Conservation (phyloP, 2,888 invertebrate genomes). For the Salticus scenicus region DNA sequence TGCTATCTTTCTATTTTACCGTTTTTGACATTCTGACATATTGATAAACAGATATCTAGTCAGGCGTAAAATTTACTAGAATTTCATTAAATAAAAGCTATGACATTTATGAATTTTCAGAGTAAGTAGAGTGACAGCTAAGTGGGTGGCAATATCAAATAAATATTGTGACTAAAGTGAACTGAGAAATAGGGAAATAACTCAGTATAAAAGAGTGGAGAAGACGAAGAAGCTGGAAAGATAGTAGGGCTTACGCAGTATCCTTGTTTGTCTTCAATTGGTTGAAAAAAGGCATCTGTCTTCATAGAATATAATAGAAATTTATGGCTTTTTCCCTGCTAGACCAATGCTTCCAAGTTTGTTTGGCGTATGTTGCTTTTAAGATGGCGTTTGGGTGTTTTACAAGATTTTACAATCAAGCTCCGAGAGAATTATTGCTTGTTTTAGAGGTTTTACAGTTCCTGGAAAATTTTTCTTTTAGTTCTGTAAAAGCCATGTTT, state of each 20-base stretch:
- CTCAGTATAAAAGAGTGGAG: neutral
- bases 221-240: neutral
- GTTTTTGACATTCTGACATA: too few species aligned
- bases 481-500: too few species aligned
- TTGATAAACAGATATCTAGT: too few species aligned
- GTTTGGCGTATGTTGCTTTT: conserved; percentile 14
- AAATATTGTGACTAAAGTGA: neutral
- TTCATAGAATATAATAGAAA: conserved; percentile 66
- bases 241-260: neutral
- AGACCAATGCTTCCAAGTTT: conserved; percentile 20
- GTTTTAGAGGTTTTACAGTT: neutral
- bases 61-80: too few species aligned
- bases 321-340: conserved; percentile 44
- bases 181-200: neutral
- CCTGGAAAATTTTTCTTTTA: too few species aligned
- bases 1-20: too few species aligned
- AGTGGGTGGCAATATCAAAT: neutral
- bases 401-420: conserved; percentile 66
- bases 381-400: conserved; percentile 29
- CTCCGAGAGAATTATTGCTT: neutral
- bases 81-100: neutral
- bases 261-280: conserved; percentile 61
- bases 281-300: conserved; percentile 49
- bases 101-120: neutral
- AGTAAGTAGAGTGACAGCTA: neutral